Percentiles rank a stretch among this genome's conserved stretches.
Conservation (phyloP, 1,140 invertebrate species). For the Panagrolaimus sp. region DNA sequence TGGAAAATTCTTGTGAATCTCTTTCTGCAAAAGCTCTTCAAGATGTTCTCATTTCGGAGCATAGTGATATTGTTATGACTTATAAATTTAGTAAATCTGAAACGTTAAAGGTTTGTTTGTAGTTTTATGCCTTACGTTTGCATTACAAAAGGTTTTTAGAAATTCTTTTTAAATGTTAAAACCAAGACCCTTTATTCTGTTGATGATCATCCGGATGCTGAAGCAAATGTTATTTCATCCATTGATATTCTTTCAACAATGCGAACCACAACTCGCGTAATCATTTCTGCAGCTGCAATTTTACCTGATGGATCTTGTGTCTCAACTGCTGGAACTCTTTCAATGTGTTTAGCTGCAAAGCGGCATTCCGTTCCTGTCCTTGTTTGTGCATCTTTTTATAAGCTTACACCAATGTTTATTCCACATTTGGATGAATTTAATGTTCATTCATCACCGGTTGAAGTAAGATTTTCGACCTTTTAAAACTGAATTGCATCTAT, state of each 20-base stretch:
- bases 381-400: constrained; percentile 32
- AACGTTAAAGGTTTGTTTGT: neutral
- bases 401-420: constrained; percentile 35
- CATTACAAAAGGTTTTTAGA: neutral
- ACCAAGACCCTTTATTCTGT: neutral
- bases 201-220: constrained; percentile 13
- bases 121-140: neutral
- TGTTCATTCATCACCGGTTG: constrained; percentile 9
- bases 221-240: constrained; percentile 27
- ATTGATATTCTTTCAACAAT: constrained; percentile 31
- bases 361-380: constrained; percentile 38
- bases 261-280: constrained; percentile 30
- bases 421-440: constrained; percentile 35
- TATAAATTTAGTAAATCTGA: constrained; percentile 9
- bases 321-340: constrained; percentile 28
- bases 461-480: constrained; percentile 19
- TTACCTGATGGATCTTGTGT: constrained; percentile 36
- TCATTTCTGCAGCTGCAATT: constrained; percentile 36
- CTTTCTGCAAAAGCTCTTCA: neutral
- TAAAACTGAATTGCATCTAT: too few relatives aligned
- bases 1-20: neutral
- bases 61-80: constrained; percentile 9
- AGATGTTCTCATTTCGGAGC: neutral
- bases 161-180: neutral
- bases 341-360: constrained; percentile 36